Evolutionary conservation across 1,140 invertebrate genomes (phyloP).

Genomic region (Mactra quadrangularis): DNA sequence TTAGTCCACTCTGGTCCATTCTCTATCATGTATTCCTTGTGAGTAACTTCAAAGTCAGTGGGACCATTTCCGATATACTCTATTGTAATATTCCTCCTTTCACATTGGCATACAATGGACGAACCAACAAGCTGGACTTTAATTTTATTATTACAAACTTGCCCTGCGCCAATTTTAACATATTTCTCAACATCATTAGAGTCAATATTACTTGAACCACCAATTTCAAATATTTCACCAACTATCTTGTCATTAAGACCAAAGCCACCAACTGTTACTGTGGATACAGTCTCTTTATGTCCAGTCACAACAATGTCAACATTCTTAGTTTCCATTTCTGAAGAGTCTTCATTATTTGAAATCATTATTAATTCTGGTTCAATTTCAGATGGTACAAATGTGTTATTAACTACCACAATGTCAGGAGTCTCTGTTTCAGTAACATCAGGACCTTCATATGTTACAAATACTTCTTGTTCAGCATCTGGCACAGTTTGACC

Average conservation of each 20-base stretch:
- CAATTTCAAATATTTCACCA: constrained; percentile 14
- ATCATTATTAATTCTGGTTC: not conserved
- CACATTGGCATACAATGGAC: constrained; percentile 5
- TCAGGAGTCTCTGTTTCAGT: not conserved
- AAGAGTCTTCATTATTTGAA: no score
- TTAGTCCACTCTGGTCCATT: not conserved
- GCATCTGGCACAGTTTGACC: not conserved
- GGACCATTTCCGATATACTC: constrained; percentile 21
- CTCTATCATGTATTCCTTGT: constrained; percentile 3
- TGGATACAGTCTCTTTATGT: not conserved
- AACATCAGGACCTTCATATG: not conserved
- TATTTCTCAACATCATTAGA: constrained; percentile 7
- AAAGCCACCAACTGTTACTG: not conserved
- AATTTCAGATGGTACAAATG: not conserved
- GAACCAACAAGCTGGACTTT: constrained; percentile 10
- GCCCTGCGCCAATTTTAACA: constrained; percentile 31
- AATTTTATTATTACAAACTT: constrained; percentile 5
- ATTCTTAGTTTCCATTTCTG: not conserved
- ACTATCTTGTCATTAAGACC: not conserved
- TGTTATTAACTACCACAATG: not conserved
- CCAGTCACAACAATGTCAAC: constrained; percentile 4
- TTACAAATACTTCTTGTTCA: not conserved
- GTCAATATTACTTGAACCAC: constrained; percentile 16
- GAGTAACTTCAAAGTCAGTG: constrained; percentile 11
- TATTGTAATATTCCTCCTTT: constrained; percentile 1